Evolutionary conservation across 2,797 vertebrate genomes (phyloP).

Genomic region (Mycteria americana): DNA sequence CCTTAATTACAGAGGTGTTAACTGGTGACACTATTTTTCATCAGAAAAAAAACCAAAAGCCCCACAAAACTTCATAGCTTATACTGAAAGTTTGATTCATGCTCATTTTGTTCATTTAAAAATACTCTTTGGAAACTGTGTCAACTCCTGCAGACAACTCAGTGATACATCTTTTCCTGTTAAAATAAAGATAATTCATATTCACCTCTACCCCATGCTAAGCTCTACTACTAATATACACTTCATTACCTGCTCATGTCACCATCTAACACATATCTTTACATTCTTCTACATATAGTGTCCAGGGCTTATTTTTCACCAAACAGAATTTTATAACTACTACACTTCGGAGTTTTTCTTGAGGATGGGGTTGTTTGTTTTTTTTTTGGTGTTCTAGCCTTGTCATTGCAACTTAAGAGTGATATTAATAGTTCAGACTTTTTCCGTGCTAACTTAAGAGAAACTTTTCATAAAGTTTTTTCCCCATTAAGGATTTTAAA

Average conservation of each 20-base stretch:
- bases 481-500: not conserved
- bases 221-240: constrained; percentile 76
- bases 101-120: constrained; percentile 78
- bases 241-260: constrained; percentile 78
- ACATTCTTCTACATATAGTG: constrained; percentile 68
- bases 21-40: constrained; percentile 46
- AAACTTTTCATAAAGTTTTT: not conserved
- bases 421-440: not conserved
- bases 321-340: not conserved
- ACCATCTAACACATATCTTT: constrained; percentile 80
- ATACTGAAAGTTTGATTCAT: constrained; percentile 77
- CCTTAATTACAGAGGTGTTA: constrained; percentile 65
- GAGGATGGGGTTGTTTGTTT: not conserved
- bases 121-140: constrained; percentile 91
- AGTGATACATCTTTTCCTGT: constrained; percentile 73
- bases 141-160: constrained; percentile 77
- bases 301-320: constrained; percentile 69
- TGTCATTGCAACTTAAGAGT: constrained; percentile 1
- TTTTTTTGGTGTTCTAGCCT: constrained; percentile 49
- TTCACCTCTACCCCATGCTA: constrained; percentile 79
- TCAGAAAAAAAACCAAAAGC: constrained; percentile 27
- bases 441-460: not conserved
- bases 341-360: not conserved
- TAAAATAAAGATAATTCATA: constrained; percentile 73
- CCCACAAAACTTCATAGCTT: constrained; percentile 72